Percentiles rank a stretch among this genome's conserved stretches.
Conservation (phyloP, 2,797 vertebrate species). For the Crax fasciolata region DNA sequence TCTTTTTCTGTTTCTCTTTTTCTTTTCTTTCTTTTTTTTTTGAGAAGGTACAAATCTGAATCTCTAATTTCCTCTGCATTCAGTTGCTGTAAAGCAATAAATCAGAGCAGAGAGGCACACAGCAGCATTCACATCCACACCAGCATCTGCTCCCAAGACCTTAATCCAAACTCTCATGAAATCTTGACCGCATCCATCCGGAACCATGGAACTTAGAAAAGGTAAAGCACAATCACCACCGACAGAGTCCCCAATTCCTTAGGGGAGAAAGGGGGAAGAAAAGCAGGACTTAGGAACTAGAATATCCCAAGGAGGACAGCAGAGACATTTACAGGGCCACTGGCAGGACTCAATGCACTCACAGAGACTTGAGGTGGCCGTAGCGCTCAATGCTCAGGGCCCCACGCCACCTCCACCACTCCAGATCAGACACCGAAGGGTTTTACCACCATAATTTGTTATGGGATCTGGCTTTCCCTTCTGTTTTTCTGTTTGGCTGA, state of each 20-base stretch:
- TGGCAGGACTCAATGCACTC: background rate
- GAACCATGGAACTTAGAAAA: background rate
- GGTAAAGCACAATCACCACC: background rate
- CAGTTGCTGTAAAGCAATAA: constrained; percentile 41
- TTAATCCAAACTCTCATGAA: background rate
- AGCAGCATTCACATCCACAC: background rate
- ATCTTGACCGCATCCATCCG: background rate
- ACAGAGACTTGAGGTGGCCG: background rate
- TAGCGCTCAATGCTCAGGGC: background rate
- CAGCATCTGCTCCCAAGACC: background rate
- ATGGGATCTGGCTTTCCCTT: background rate
- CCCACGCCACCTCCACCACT: background rate
- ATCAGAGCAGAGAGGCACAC: constrained; percentile 13
- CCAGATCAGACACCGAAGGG: background rate
- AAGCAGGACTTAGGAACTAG: background rate
- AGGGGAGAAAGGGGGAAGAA: background rate
- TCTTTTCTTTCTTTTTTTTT: background rate
- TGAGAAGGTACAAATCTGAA: constrained; percentile 49
- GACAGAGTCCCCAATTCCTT: background rate
- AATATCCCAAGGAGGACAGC: background rate
- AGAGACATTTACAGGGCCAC: background rate
- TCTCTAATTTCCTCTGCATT: constrained; percentile 69
- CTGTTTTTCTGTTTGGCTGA: background rate
- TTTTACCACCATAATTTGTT: background rate
- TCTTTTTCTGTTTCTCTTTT: constrained; percentile 13